Evolutionary conservation across 2,113 vertebrate species (phyloP), one percentile per base, ranked within the genome.

Genomic region (Apodemus speciosus): DNA sequence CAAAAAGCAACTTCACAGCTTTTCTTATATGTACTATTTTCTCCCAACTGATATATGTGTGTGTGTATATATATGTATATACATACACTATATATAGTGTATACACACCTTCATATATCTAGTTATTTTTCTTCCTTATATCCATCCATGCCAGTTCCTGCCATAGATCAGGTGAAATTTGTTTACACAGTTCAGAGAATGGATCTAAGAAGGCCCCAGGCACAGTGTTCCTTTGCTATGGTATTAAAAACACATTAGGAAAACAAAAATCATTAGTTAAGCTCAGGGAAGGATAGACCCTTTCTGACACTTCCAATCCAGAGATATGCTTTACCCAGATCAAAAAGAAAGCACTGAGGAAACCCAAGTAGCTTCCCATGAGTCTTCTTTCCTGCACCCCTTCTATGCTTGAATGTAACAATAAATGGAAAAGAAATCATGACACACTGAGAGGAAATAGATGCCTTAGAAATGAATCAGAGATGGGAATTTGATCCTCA

Each of bases 261-360:
- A 60, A 92, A 88, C 43, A 75, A 79, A 91, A 68, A 72, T 53
- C 38, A 64, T 79, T 87, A 80, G 64, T 71, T 66, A 66, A 89
- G 30, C 15, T 62, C 35, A 60, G 58, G 20, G 49, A 40, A 87
- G 4, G 51, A 38, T 62, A n/a, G 43, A 18, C 49, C 30, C 73
- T 89, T 60, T 75, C 30, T 75, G 75, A 60, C 40, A 51, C 32
- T 79, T 81, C 89, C 38, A 76, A 87, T 40, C n/a, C 77, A 43
- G 66, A 69, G 64, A 83, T 85, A 69, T 14, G 18, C 35, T 92
- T 80, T 68, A 56, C 18, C 43, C 27, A 81, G 68, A 94, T 85
- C 73, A 69, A 94, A 81, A 94, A 93, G 56, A 77, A 81, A 72
- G 40, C 83, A 64, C 49, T 90, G 18, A 30, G 79, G 60, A 43